Conservation (phyloP, 2,113 vertebrate species). For the Leptodactylus fuscus region DNA sequence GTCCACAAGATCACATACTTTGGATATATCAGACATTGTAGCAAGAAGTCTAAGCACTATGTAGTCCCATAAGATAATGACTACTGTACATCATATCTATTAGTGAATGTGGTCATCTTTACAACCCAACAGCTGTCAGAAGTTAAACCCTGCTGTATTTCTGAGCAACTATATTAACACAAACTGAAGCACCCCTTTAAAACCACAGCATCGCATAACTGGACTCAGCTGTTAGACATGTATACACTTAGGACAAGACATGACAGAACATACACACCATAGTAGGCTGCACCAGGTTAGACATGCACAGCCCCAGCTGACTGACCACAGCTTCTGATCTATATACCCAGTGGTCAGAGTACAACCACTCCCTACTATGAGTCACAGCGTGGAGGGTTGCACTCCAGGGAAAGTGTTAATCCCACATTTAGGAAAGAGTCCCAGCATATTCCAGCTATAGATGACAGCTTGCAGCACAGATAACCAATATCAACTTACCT, state of each 20-base stretch:
- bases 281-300: neutral
- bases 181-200: neutral
- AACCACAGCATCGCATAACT: neutral
- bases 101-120: no score
- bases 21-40: no score
- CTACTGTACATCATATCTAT: no score
- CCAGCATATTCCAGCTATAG: neutral
- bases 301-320: neutral
- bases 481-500: neutral
- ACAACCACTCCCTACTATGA: neutral
- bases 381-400: neutral
- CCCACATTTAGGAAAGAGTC: neutral
- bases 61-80: no score
- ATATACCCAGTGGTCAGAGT: neutral
- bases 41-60: no score
- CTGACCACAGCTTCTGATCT: neutral
- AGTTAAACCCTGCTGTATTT: no score
- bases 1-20: no score
- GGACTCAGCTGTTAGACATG: neutral
- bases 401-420: neutral
- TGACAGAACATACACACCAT: neutral
- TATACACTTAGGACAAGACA: neutral
- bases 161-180: no score
- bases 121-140: no score
- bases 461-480: no score